These are phyloP conservation scores for Marasmarcha lunaedactyla DNA, from an alignment of 2,888 invertebrate species.

Conservation along the genomic window DNA sequence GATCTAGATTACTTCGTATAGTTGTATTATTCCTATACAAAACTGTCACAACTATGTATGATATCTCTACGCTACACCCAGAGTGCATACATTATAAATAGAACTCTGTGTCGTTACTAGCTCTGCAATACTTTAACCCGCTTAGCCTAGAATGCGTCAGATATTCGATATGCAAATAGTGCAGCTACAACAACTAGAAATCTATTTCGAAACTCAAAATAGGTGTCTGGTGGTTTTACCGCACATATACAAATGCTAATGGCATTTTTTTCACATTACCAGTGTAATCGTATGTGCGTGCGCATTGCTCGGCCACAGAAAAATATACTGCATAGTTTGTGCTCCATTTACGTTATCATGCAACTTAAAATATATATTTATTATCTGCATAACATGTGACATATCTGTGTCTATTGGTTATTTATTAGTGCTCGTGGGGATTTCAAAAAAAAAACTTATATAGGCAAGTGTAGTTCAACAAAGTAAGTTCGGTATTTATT, in stretches of 20 bases:
- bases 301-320: slow-evolving; percentile 38
- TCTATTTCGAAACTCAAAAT: slow-evolving; percentile 23
- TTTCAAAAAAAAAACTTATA: too few relatives aligned
- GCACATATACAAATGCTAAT: slow-evolving; percentile 34
- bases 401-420: slow-evolving; percentile 30
- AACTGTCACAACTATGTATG: too few relatives aligned
- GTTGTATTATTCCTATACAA: too few relatives aligned
- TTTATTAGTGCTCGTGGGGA: slow-evolving; percentile 20
- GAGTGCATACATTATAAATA: too few relatives aligned
- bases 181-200: slow-evolving; percentile 19
- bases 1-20: too few relatives aligned
- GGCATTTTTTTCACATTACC: slow-evolving; percentile 40
- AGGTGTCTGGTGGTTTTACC: slow-evolving; percentile 2
- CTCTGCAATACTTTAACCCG: too few relatives aligned
- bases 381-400: slow-evolving; percentile 28
- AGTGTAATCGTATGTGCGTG: slow-evolving; percentile 50
- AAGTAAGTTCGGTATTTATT: too few relatives aligned
- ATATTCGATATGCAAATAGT: slow-evolving; percentile 8
- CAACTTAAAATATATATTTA: slow-evolving; percentile 47
- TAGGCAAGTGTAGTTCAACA: too few relatives aligned
- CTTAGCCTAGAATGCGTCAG: slow-evolving; percentile 4
- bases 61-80: too few relatives aligned
- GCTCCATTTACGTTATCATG: slow-evolving; percentile 63
- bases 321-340: slow-evolving; percentile 51
- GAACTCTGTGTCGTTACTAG: too few relatives aligned